Percentiles rank a stretch among this genome's conserved stretches.
phyloP scores from a whole-genome alignment of 2,797 vertebrate species.

The Diplodus sargus region DNA sequence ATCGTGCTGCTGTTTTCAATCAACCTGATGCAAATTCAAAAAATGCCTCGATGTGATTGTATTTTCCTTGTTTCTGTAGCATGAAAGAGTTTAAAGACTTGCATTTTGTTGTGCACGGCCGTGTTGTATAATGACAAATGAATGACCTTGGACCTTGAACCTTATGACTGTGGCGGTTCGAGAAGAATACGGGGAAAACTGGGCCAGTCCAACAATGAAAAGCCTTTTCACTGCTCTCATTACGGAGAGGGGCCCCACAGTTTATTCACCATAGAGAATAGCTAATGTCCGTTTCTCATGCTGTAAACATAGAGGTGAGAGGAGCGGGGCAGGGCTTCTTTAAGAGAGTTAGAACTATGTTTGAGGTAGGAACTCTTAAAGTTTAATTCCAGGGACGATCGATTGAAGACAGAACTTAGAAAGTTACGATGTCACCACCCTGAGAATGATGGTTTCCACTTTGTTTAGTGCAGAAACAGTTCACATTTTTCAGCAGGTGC shows the following conservation, averaged over 20 bases:
- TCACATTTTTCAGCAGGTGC: constrained; percentile 9
- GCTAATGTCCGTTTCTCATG: background rate
- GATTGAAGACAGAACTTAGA: background rate
- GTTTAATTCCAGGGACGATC: background rate
- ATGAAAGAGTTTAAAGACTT: too few species aligned
- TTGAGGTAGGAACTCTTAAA: constrained; percentile 10
- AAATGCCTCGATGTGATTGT: too few species aligned
- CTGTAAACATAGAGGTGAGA: background rate
- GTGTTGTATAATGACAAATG: too few species aligned
- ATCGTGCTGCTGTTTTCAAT: too few species aligned
- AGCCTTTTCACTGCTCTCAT: background rate
- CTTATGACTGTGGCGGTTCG: too few species aligned
- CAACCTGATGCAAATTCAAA: too few species aligned
- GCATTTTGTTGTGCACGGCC: too few species aligned
- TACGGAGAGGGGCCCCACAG: background rate
- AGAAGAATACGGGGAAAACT: too few species aligned
- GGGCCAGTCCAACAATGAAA: background rate
- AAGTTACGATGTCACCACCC: background rate
- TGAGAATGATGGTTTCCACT: background rate
- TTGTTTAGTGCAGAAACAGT: background rate
- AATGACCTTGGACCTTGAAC: too few species aligned
- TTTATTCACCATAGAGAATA: background rate
- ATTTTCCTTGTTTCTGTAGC: too few species aligned
- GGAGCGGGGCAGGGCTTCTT: background rate
- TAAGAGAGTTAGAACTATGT: background rate